Base-by-base conservation (phyloP, 2,888 invertebrate genomes). In the Aporophyla nigra region DNA sequence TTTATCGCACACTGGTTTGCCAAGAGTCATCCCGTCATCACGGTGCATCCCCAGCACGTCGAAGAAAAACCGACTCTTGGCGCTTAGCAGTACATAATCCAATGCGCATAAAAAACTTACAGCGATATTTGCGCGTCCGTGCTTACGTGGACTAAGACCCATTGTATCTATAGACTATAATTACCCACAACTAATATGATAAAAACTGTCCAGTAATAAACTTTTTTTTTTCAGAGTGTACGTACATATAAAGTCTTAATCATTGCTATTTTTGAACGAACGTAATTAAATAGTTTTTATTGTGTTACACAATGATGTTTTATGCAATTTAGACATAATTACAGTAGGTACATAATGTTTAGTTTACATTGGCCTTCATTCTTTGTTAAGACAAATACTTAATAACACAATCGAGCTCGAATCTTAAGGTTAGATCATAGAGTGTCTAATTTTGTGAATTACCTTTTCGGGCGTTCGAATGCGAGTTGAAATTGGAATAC, bases 301-400 rank as follows among this genome's bases (percentile, higher is more conserved):
- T 56, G n/a, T 65, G 19, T 51, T 51, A 54, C 49, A 71, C 33
- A 58, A 75, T 21, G 5, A 56, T 71, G 21, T 24, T 61, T 24
- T 43, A n/a, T 71, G 67, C 59, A 68, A 63, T 76, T 63, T 65
- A 54, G n/a, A 75, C 27, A 65, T 65, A 63, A 81, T 81, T 70
- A 62, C 40, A 53, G 10, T 58, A 27, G 40, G 46, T 53, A 66
- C 49, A 21, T 62, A n/a, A 33, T 10, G 58, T 71, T 67, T 62
- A 53, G 27, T 80, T 59, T 27, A 21, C 56, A 2, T 9, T 9
- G 62, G 49, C 67, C 71, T 76, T 63, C 74, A 54, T 40, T 54
- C 14, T 59, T 33, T 74, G 5, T 46, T 51, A 74, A 68, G 61
- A 76, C 43, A n/a, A 54, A 72, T 51, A 46, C 53, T 71, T 27